Evolutionary conservation across 2,888 invertebrate genomes (phyloP).

Genomic region (Melieria omissa): DNA sequence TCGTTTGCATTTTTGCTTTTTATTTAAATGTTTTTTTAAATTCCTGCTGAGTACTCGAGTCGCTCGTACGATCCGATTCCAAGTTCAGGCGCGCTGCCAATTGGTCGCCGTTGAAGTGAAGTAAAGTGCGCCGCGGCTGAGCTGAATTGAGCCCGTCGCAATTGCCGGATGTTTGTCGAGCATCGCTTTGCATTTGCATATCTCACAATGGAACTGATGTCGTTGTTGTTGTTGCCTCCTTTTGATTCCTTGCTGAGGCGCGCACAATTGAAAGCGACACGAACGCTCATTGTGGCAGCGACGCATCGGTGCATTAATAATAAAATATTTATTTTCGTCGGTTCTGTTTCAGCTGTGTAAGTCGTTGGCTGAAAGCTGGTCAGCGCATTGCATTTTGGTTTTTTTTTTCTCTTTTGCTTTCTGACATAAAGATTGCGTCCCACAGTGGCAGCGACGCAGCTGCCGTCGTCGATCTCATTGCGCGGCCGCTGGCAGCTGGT

Average conservation of each 20-base stretch:
- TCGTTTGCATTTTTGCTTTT: background rate
- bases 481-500: slow-evolving; percentile 9
- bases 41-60: slow-evolving; percentile 9
- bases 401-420: background rate
- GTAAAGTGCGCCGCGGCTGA: background rate
- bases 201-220: too few species aligned
- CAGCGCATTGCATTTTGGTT: too few species aligned
- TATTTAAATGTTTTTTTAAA: background rate
- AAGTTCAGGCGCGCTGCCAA: background rate
- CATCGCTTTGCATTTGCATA: too few species aligned
- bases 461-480: background rate
- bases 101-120: background rate
- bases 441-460: background rate
- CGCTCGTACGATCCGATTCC: background rate
- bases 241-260: too few species aligned
- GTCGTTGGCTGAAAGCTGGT: too few species aligned
- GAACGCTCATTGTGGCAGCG: background rate
- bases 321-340: background rate
- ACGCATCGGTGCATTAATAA: background rate
- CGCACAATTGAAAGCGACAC: background rate
- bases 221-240: too few species aligned
- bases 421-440: background rate
- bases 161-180: slow-evolving; percentile 10
- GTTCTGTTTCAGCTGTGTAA: background rate
- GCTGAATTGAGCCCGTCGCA: background rate